Evolutionary conservation across 2,888 invertebrate species (phyloP), one percentile per base, ranked within the genome.

Genomic region (Drosophila borealis): DNA sequence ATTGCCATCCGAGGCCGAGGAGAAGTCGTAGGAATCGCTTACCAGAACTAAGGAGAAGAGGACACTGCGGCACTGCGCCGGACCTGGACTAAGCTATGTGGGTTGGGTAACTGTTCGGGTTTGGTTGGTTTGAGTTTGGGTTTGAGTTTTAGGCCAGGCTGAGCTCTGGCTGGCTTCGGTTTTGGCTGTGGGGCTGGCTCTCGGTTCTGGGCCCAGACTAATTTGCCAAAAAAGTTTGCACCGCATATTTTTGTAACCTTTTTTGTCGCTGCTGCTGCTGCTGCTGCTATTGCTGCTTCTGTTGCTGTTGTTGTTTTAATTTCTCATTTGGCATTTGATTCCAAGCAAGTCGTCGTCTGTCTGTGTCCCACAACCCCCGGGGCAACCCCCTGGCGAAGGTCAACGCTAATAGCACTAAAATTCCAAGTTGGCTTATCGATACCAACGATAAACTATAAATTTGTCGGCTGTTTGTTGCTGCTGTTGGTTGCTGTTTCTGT

Each of bases 151-250:
- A 36, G 10, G 42, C 61, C 39, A 29, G 42, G 33, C 48, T 46
- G 34, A 42, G 44, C 41, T 62, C 21, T 36, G 39, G 25, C 48
- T 53, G 41, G 17, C 19, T 37, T 37, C 48, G 55, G 48, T 21
- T 53, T 56, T 56, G 57, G 41, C 41, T 56, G 45, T 45, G 42
- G 17, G 10, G 46, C 37, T 54, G 21, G 41, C 11, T 50, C 53
- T 45, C 34, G 41, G 34, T 54, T 50, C 49, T 54, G 76, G 46
- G 49, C 74, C 81, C 80, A 81, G 90, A 91, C 90, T 89, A 91
- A 91, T 91, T 91, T 91, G 91, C 88, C 90, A 90, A 90, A 89
- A 83, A 89, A 90, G 81, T 90, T 90, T 85, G 80, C 82, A 83
- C 83, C 82, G 82, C 85, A 87, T 87, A 82, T 84, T 89, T 87